Evolutionary conservation across 2,797 vertebrate genomes (phyloP), one percentile per base, ranked within the genome.

Genomic region (Anguilla pacifica): DNA sequence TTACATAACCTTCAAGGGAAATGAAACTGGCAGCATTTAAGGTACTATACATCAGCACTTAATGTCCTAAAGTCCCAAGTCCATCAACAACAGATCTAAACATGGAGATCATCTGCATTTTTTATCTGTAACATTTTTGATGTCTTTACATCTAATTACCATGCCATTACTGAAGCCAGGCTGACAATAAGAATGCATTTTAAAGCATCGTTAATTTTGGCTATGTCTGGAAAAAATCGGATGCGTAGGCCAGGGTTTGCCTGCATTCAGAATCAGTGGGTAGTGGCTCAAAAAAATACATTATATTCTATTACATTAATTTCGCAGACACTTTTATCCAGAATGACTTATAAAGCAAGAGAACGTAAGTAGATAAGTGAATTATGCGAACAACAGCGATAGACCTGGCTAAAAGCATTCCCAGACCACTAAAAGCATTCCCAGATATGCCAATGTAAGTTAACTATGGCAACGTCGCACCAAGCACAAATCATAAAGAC

Each of bases 131-230:
- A 39, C 72, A 77, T 46, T 81, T 81, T 22, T 1, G 43, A 6
- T 81, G 74, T 79, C 19, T 43, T 22, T 49, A 81, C 77, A 81
- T 81, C 49, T 81, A 43, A 81, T 49, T 51, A 25, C 43, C 79
- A 25, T 49, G 46, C 15, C 22, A 81, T 51, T 49, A 49, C 19
- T 25, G 79, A 25, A 13, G 79, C 35, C 15, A 79, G 74, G 39
- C 35, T 43, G 39, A 43, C 7, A 19, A 46, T 43, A 5, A 22
- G 7, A 43, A 43, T 43, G 35, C 35, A 22, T 19, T 79, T 17
- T 43, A 17, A 79, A 19, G 74, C 74, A 79, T 39, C 35, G 19
- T 43, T 39, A 77, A 77, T 13, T 15, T 35, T 35, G 72, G 72
- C 72, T 19, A 35, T 46, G 25, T 70, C 64, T 67, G 25, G n/a